Evolutionary conservation across 2,113 vertebrate genomes (phyloP).

Genomic region (Pavo muticus): DNA sequence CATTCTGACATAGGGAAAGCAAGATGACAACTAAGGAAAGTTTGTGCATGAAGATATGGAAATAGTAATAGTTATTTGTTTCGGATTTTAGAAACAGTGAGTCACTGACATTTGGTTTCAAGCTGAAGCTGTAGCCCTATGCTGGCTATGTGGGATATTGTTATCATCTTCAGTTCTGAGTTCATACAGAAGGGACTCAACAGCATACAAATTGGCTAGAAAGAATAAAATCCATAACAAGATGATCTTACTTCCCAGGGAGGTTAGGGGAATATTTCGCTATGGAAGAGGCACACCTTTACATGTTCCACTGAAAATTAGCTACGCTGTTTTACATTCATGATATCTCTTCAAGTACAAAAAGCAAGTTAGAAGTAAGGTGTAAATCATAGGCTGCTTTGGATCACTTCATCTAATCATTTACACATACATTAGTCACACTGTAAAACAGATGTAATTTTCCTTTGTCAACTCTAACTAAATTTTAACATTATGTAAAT

Average conservation of each 20-base stretch:
- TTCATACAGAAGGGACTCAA: conserved; percentile 21
- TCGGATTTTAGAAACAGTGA: background rate
- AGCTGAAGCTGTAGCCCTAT: conserved; percentile 21
- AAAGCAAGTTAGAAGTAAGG: conserved; percentile 40
- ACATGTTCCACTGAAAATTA: conserved; percentile 56
- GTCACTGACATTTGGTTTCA: conserved; percentile 50
- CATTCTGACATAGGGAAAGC: background rate
- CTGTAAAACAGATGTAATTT: conserved; percentile 71
- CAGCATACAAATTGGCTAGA: conserved; percentile 16
- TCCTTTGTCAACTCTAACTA: conserved; percentile 70
- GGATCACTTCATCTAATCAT: conserved; percentile 69
- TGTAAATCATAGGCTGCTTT: conserved; percentile 73
- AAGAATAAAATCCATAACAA: conserved; percentile 23
- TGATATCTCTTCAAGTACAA: conserved; percentile 47
- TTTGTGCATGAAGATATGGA: background rate
- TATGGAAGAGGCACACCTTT: conserved; percentile 35
- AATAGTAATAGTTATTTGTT: conserved; percentile 27
- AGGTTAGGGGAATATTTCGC: conserved; percentile 58
- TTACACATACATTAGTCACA: conserved; percentile 68
- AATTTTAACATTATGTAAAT: conserved; percentile 78
- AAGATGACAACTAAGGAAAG: background rate
- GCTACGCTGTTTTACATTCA: conserved; percentile 46
- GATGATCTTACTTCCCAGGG: conserved; percentile 26
- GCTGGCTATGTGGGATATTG: background rate
- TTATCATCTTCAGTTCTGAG: conserved; percentile 25